Evolutionary conservation across 2,797 vertebrate species (phyloP).

Genomic region (Pteronotus mesoamericanus): DNA sequence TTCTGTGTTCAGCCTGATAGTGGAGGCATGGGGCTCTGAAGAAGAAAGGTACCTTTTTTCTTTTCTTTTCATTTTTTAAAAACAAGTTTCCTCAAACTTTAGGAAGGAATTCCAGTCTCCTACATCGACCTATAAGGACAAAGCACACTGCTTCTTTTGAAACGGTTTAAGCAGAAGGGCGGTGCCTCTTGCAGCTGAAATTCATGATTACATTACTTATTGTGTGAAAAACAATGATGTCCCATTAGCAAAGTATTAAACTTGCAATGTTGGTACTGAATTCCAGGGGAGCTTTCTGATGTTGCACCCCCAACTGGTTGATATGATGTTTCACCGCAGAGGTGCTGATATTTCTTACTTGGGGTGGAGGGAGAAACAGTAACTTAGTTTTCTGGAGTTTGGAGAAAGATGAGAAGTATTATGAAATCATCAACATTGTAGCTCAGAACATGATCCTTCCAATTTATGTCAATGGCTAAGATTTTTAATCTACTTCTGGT

Average conservation of each 20-base stretch:
- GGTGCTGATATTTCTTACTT: background rate
- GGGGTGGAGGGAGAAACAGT: background rate
- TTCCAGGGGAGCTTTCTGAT: background rate
- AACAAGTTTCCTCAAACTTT: background rate
- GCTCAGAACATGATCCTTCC: background rate
- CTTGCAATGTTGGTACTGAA: background rate
- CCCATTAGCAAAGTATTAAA: conserved; percentile 2
- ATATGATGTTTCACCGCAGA: background rate
- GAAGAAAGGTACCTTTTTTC: background rate
- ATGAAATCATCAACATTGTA: background rate
- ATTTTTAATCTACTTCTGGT: background rate
- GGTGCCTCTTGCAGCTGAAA: background rate
- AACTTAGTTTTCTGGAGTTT: conserved; percentile 17
- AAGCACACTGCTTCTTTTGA: background rate
- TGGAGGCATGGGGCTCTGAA: background rate
- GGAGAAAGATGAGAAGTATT: background rate
- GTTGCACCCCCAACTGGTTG: background rate
- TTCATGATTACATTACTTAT: background rate
- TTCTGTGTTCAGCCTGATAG: background rate
- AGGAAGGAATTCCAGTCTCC: background rate
- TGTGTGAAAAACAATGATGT: background rate
- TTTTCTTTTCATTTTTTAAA: background rate
- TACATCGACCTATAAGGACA: background rate
- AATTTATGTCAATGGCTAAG: background rate
- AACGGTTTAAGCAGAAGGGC: background rate